Evolutionary conservation across 2,113 vertebrate species (phyloP), one percentile per base, ranked within the genome.

Genomic region (Clupea harengus): DNA sequence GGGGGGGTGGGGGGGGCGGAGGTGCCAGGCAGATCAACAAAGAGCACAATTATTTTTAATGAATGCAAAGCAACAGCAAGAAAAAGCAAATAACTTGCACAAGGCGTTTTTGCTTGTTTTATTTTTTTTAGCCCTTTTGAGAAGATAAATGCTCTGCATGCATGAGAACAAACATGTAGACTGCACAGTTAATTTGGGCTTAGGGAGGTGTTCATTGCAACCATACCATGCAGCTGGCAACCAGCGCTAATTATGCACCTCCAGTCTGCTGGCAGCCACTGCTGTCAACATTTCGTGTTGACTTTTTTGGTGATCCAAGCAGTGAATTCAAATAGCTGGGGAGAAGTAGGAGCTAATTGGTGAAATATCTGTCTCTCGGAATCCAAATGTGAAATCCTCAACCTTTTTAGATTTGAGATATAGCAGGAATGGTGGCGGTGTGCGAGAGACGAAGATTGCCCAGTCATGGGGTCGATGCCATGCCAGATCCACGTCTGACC

Each of bases 21-120:
- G 92, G 91, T 91, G 87, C 89, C 90, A 86, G 89, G 88, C 80
- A 83, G 86, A 89, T 87, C 81, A 18, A 86, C 54, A 91, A 80
- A 90, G 91, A 91, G 88, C 88, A 90, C 92, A 90, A 92, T 92
- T 93, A 92, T 90, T 84, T 92, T 92, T 92, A 92, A 94, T 92
- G 92, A 92, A 92, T 52, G 78, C 84, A 87, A 85, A 91, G 85
- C 86, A 88, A 87, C 28, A 57, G 45, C 0, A 80, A 84, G 67
- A 85, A 89, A 88, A 89, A 91, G 81, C 60, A 44, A 20, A 44
- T 32, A 45, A 82, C 84, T 32, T 44, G 45, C 39, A 60, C 20
- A 28, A 39, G 22, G 49, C 44, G 46, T 80, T 85, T 22, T 60
- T 81, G 18, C 84, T 81, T 47, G 72, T 84, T 88, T 0, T 83